phyloP scores from a whole-genome alignment of 2,113 vertebrate species.

The Willisornis vidua region DNA sequence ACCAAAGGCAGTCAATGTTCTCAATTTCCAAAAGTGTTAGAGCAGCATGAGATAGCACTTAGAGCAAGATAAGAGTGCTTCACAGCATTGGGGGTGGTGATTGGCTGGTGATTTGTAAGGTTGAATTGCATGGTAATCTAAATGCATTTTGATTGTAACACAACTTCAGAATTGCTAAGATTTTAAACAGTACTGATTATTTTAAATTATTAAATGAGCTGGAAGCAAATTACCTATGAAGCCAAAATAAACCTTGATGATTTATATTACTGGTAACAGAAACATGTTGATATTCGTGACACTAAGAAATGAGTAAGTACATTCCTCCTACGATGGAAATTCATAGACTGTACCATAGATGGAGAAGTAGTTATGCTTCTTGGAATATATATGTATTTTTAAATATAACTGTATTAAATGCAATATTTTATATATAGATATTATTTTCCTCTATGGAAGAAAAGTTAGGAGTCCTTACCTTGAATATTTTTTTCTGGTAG shows the following conservation, averaged over 20 bases:
- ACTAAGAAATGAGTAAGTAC: not conserved
- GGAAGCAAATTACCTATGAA: constrained; percentile 51
- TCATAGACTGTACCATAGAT: not conserved
- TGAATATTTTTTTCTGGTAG: not conserved
- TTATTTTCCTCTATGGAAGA: not conserved
- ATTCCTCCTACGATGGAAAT: constrained; percentile 1
- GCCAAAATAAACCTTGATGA: constrained; percentile 44
- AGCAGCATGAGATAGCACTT: constrained; percentile 49
- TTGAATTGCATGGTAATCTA: constrained; percentile 38
- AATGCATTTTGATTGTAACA: constrained; percentile 44
- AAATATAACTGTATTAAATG: too few relatives aligned
- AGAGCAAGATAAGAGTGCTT: constrained; percentile 40
- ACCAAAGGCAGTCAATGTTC: constrained; percentile 31
- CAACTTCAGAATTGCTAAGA: constrained; percentile 48
- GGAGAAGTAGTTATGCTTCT: not conserved
- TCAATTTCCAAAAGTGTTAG: constrained; percentile 33
- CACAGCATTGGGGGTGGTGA: constrained; percentile 47
- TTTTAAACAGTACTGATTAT: constrained; percentile 58
- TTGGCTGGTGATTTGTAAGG: constrained; percentile 59
- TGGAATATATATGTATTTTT: not conserved
- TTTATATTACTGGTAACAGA: constrained; percentile 44
- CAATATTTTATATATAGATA: not conserved
- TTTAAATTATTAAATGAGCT: constrained; percentile 56
- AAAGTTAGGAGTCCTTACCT: not conserved
- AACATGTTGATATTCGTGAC: constrained; percentile 38